Evolutionary conservation across 2,888 invertebrate species (phyloP).

Genomic region (Andrena hattorfiana): DNA sequence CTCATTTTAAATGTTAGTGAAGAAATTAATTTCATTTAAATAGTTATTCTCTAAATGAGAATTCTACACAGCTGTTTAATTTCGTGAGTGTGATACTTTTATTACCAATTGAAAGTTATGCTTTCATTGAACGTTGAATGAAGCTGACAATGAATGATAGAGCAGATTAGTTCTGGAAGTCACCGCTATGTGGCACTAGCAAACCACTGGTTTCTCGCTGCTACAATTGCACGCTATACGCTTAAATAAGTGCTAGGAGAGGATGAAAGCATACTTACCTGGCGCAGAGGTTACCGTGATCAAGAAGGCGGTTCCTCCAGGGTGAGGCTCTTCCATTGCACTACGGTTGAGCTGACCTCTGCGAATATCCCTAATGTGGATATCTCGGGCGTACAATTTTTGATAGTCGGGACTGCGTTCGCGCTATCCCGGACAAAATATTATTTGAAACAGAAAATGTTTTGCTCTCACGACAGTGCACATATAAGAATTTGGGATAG

Average conservation of each 20-base stretch:
- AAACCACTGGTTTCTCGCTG: conserved; percentile 26
- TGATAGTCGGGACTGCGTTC: conserved; percentile 81
- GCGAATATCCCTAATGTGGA: conserved; percentile 85
- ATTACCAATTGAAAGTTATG: too few relatives aligned
- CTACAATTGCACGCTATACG: background rate
- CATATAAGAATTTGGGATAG: too few relatives aligned
- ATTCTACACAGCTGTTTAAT: too few relatives aligned
- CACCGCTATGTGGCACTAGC: conserved; percentile 46
- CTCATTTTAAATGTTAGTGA: too few relatives aligned
- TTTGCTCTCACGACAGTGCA: too few relatives aligned
- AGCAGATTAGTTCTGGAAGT: conserved; percentile 32
- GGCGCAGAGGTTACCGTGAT: conserved; percentile 87
- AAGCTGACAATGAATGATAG: too few relatives aligned
- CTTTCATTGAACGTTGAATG: too few relatives aligned
- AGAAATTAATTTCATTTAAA: too few relatives aligned
- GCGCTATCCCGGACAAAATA: conserved; percentile 82
- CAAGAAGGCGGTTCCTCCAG: conserved; percentile 83
- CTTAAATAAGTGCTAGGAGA: conserved; percentile 3
- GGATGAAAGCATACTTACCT: conserved; percentile 85
- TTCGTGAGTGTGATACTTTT: too few relatives aligned
- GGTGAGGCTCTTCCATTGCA: conserved; percentile 87
- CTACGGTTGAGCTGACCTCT: conserved; percentile 86
- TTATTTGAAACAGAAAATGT: background rate
- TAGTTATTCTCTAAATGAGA: too few relatives aligned
- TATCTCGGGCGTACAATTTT: conserved; percentile 81